phyloP scores from a whole-genome alignment of 2,888 invertebrate genomes.

The Melinaea menophilus region DNA sequence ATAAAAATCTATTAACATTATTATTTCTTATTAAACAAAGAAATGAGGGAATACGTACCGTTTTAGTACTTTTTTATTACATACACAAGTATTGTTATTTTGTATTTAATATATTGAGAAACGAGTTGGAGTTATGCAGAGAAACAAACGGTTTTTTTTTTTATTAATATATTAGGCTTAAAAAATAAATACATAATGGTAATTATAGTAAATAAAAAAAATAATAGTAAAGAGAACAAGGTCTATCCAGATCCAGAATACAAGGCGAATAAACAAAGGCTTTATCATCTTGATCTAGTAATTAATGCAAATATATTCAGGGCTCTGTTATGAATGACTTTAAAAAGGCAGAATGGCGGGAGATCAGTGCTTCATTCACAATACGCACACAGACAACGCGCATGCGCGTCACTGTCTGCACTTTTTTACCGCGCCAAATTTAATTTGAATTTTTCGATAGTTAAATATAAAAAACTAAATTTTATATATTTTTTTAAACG shows the following conservation, averaged over 20 bases:
- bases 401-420: slow-evolving; percentile 59
- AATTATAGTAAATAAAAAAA: not conserved
- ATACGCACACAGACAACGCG: slow-evolving; percentile 54
- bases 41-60: not conserved
- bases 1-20: not conserved
- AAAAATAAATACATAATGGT: too few relatives aligned
- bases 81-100: not conserved
- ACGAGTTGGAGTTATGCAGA: too few relatives aligned
- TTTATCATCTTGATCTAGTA: slow-evolving; percentile 7
- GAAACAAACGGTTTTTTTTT: too few relatives aligned
- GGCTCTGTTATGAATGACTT: slow-evolving; percentile 11
- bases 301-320: slow-evolving; percentile 5
- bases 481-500: too few relatives aligned
- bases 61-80: slow-evolving; percentile 7
- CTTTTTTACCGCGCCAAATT: slow-evolving; percentile 39
- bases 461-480: too few relatives aligned
- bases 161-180: too few relatives aligned
- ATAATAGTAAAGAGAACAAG: not conserved
- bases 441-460: not conserved
- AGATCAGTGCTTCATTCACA: slow-evolving; percentile 45
- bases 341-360: slow-evolving; percentile 55
- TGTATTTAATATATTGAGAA: too few relatives aligned
- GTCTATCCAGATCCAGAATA: slow-evolving; percentile 7
- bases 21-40: slow-evolving; percentile 6
- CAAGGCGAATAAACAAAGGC: not conserved